Conservation (phyloP, 1,140 invertebrate genomes). For the Elysia chlorotica region DNA sequence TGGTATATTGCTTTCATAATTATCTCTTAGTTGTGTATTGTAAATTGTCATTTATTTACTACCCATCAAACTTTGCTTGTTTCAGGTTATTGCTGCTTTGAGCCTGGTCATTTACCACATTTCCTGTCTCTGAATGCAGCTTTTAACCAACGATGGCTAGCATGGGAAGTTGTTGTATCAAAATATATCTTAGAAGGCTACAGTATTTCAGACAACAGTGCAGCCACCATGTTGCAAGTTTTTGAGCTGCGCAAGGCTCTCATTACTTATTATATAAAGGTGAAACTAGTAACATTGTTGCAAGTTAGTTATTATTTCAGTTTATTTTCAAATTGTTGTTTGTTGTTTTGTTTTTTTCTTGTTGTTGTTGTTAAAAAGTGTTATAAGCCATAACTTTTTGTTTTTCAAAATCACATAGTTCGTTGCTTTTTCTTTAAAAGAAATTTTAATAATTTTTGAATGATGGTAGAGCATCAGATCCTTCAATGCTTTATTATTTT, state of each 20-base stretch:
- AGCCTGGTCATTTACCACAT: constrained; percentile 88
- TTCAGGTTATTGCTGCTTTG: constrained; percentile 86
- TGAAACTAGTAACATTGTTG: too few species aligned
- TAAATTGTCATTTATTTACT: not conserved
- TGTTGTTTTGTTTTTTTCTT: too few species aligned
- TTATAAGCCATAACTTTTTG: too few species aligned
- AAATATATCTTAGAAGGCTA: constrained; percentile 98
- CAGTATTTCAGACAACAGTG: constrained; percentile 96
- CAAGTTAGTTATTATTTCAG: too few species aligned
- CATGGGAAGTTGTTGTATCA: constrained; percentile 89
- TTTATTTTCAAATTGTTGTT: too few species aligned
- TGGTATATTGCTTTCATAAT: not conserved
- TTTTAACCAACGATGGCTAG: constrained; percentile 95
- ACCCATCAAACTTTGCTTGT: constrained; percentile 5
- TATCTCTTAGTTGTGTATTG: not conserved
- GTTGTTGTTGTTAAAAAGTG: too few species aligned
- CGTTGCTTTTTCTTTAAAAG: too few species aligned
- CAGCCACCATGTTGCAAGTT: constrained; percentile 94
- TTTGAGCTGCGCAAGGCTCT: constrained; percentile 96
- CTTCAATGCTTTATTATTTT: not conserved
- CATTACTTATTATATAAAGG: constrained; percentile 97
- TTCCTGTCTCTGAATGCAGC: constrained; percentile 91
- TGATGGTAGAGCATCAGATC: too few species aligned
- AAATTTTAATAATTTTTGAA: too few species aligned
- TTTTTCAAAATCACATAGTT: too few species aligned